Conservation (phyloP, 2,888 invertebrate genomes). For the Alsophila aescularia region DNA sequence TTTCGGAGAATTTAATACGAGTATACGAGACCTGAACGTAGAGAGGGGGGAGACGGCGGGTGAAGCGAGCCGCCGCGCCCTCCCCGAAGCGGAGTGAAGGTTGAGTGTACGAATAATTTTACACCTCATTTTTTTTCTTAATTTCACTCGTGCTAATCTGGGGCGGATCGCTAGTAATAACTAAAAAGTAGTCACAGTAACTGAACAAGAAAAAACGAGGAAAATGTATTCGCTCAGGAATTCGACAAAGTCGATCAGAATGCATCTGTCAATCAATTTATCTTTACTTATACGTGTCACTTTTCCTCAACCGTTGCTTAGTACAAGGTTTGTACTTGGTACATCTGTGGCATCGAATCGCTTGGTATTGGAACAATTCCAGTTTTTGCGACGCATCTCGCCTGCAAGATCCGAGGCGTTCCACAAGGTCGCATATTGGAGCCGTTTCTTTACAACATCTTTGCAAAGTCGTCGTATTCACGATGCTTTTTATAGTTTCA, state of each 20-base stretch:
- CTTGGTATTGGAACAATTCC: conserved; percentile 56
- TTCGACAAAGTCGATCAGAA: conserved; percentile 28
- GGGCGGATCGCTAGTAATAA: too few species aligned
- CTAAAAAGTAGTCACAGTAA: background rate
- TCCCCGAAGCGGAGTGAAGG: too few species aligned
- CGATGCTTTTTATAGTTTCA: conserved; percentile 21
- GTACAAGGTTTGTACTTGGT: conserved; percentile 14
- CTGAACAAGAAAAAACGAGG: background rate
- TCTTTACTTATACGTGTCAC: conserved; percentile 31
- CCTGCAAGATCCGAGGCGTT: conserved; percentile 58
- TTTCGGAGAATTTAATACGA: too few species aligned
- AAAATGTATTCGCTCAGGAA: conserved; percentile 24
- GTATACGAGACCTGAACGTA: too few species aligned
- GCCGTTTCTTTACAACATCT: conserved; percentile 42
- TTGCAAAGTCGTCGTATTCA: conserved; percentile 19
- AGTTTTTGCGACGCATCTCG: conserved; percentile 57
- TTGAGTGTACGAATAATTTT: too few species aligned
- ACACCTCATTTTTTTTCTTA: too few species aligned
- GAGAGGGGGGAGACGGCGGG: too few species aligned
- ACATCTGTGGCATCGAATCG: conserved; percentile 45
- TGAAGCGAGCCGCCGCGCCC: too few species aligned
- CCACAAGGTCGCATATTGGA: conserved; percentile 62
- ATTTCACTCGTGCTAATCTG: too few species aligned
- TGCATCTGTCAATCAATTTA: conserved; percentile 32
- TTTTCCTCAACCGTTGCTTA: conserved; percentile 30